Evolutionary conservation across 2,888 invertebrate genomes (phyloP).

Genomic region (Drosophila sordidula): DNA sequence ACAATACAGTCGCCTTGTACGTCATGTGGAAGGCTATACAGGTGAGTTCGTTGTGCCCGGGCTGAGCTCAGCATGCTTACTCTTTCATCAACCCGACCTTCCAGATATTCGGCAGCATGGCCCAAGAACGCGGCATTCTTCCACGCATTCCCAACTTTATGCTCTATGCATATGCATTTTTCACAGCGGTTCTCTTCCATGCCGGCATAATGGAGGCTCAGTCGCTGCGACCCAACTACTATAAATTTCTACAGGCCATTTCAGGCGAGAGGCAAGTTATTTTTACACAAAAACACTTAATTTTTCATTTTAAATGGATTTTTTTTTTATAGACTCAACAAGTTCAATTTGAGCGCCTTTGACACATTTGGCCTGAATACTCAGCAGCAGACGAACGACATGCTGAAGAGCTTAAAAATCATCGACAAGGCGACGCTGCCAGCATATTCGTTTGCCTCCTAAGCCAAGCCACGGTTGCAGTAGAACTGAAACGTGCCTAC

Average conservation of each 20-base stretch:
- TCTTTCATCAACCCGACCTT: neutral
- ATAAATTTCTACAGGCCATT: slow-evolving; percentile 91
- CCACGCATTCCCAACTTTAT: slow-evolving; percentile 90
- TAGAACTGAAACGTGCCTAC: slow-evolving; percentile 35
- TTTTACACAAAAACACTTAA: neutral
- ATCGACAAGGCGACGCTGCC: slow-evolving; percentile 63
- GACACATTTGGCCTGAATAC: slow-evolving; percentile 88
- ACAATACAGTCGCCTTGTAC: slow-evolving; percentile 92
- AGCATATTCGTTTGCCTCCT: slow-evolving; percentile 70
- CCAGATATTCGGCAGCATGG: slow-evolving; percentile 90
- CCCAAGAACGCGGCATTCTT: slow-evolving; percentile 88
- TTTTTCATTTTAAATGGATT: neutral
- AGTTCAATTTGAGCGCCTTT: slow-evolving; percentile 87
- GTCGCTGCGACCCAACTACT: slow-evolving; percentile 92
- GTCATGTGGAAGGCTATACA: slow-evolving; percentile 93
- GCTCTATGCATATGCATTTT: slow-evolving; percentile 90
- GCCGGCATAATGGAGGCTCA: slow-evolving; percentile 92
- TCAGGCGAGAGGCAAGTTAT: slow-evolving; percentile 88
- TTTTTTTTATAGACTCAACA: slow-evolving; percentile 86
- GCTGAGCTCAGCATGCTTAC: neutral
- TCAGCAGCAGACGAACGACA: slow-evolving; percentile 85
- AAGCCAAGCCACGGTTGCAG: slow-evolving; percentile 28
- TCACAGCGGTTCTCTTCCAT: slow-evolving; percentile 92
- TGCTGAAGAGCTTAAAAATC: slow-evolving; percentile 82
- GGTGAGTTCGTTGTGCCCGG: slow-evolving; percentile 84